Evolutionary conservation across 1,140 invertebrate genomes (phyloP), one percentile per base, ranked within the genome.

Genomic region (Bombus cullumanus): DNA sequence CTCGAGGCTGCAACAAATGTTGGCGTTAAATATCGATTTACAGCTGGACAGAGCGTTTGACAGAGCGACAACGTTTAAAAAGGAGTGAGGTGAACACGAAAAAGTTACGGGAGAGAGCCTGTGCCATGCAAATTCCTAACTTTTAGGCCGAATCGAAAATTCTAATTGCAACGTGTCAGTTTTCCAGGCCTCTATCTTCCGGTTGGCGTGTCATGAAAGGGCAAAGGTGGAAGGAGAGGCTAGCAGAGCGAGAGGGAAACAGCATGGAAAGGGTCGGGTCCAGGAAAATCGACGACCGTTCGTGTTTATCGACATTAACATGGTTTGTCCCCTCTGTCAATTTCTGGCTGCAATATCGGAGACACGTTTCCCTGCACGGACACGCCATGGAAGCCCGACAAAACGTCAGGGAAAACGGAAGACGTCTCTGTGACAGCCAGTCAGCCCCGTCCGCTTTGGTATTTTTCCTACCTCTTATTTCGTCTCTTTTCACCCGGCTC

Each of bases 291-390:
- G 86, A 80, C 53, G 76, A 66, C 25, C 72, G 74, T 59, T 59
- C 80, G 73, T 90, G 86, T 90, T 88, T 88, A 90, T 91, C 89
- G 81, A 78, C 89, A 90, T 86, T 77, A 88, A 73, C 89, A 88
- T 64, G 71, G 77, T 84, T 89, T 80, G 74, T 86, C 86, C 89
- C 81, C 74, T 77, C 75, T 76, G 84, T 83, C 86, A 88, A 90
- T 76, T 81, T 86, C 81, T 77, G 66, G 75, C 66, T 79, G 89
- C 86, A 88, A 88, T 90, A 86, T 91, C 89, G 43, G 62, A 39
- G 77, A 83, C 59, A 43, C 83, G 86, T 87, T 91, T 84, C 41
- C 76, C 82, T 71, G 37, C 69, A 4, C 75, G 53, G 59, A 83
- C 64, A 86, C 71, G 79, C 28, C 39, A 62, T 59, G 73, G 59